A percentile compares a stretch with the other conserved stretches of the same genome.
Conservation (phyloP, 2,888 invertebrate genomes). For the Chymomyza caudatula region DNA sequence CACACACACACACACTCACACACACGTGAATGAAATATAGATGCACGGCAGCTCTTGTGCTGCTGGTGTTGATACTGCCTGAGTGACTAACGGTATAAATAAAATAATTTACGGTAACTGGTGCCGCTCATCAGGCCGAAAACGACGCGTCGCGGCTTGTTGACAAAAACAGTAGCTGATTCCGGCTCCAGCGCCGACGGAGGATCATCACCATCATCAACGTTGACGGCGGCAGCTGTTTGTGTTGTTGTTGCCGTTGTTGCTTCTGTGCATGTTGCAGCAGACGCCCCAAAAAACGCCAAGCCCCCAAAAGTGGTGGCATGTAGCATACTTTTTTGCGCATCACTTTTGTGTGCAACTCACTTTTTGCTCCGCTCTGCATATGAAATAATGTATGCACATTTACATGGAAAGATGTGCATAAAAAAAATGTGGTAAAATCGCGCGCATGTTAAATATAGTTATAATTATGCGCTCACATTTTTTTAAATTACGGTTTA, state of each 20-base stretch:
- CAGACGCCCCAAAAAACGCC: conserved; percentile 30
- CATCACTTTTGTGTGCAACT: conserved; percentile 51
- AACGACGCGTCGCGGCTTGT: conserved; percentile 39
- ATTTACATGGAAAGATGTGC: conserved; percentile 26
- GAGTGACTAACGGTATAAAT: conserved; percentile 56
- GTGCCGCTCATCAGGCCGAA: conserved; percentile 65
- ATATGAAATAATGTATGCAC: not conserved
- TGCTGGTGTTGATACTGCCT: conserved; percentile 14
- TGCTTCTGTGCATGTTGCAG: not conserved
- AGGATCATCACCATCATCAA: conserved; percentile 56
- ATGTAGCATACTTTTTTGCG: conserved; percentile 17
- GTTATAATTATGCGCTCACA: conserved; percentile 71
- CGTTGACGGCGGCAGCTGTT: conserved; percentile 1
- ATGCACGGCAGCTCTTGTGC: not conserved
- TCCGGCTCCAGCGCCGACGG: conserved; percentile 28
- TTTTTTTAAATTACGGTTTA: conserved; percentile 66
- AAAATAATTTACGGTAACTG: conserved; percentile 70
- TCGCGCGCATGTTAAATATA: conserved; percentile 62
- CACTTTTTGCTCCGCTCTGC: conserved; percentile 2
- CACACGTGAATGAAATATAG: conserved; percentile 20
- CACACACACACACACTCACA: conserved; percentile 14
- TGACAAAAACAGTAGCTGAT: conserved; percentile 45
- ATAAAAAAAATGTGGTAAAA: conserved; percentile 35
- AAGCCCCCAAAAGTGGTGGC: conserved; percentile 34
- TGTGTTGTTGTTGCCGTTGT: not conserved